Base-by-base conservation (phyloP, 2,888 invertebrate species). In the Phasia obesa region DNA sequence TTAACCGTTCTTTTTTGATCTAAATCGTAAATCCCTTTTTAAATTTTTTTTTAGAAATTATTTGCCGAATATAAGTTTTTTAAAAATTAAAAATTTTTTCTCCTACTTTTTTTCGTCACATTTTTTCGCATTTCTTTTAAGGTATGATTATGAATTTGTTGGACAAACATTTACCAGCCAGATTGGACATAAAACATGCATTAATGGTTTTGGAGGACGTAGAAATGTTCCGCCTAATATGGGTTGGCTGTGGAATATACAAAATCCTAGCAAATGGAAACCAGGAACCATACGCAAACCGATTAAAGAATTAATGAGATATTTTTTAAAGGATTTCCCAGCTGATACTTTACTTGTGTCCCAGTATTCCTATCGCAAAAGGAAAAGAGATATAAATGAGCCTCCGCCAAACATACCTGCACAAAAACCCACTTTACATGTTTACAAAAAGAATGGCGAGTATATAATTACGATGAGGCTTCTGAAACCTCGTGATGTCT, bases 391-490 rank as follows among this genome's bases (percentile, higher is more conserved):
- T 17, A 90, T 91, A 0, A 87, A 84, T 2, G 19, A 25, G 2
- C 5, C 25, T 0, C 75, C 81, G 0, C 53, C 81, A 0, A 86
- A 86, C 0, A 84, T 86, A 4, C 64, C 90, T 17, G 81, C 88
- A 0, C 90, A 91, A 77, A 93, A 94, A 86, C 94, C 95, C 2
- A 93, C 95, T 0, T 89, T 95, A 15, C 93, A 93, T 79, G 93
- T 95, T 4, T 93, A 93, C 85, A 94, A 94, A 87, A 94, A 94
- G 87, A 93, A 94, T 49, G 94, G 94, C 2, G 91, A 93, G 2
- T 94, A 94, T 87, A 93, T 93, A 27, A 94, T 95, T 85, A 94
- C 94, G 86, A 93, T 95, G 87, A 93, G 94, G 73, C 95, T 95
- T 0, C 88, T 95, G 2, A 94, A 94, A 89, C 93, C 94, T 86